Conservation (phyloP, 2,113 vertebrate species). For the human region DNA sequence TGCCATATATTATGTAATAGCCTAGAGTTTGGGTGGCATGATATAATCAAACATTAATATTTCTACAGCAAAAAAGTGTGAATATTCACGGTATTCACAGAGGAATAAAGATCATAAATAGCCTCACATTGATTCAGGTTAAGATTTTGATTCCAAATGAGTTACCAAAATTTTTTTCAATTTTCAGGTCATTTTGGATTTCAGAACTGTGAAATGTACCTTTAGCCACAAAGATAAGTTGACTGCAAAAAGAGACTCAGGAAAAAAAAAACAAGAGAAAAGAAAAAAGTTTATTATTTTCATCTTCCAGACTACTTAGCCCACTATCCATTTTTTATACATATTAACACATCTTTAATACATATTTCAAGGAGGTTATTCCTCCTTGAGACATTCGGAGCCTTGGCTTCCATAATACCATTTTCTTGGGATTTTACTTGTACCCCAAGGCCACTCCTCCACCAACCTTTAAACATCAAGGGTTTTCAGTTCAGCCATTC, state of each 20-base stretch:
- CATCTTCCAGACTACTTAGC: background rate
- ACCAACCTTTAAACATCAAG: background rate
- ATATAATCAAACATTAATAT: background rate
- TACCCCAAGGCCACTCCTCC: background rate
- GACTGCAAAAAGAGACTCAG: background rate
- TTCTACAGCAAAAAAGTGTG: constrained; percentile 24
- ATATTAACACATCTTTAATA: background rate
- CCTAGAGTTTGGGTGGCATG: background rate
- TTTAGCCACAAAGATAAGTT: background rate
- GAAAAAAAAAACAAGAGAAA: background rate
- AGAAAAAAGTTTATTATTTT: background rate
- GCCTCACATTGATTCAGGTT: background rate
- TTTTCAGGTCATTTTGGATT: constrained; percentile 31
- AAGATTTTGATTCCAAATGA: constrained; percentile 8
- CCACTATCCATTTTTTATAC: background rate
- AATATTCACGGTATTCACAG: background rate
- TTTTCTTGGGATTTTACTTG: background rate
- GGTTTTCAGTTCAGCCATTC: background rate
- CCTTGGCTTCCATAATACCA: background rate
- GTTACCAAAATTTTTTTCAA: background rate
- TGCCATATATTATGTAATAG: background rate
- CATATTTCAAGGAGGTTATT: background rate
- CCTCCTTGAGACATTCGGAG: background rate
- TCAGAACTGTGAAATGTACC: background rate
- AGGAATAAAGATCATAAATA: background rate